These are phyloP conservation scores for Archegozetes longisetosus DNA, from an alignment of 1,140 invertebrate genomes.

Conservation along the genomic window DNA sequence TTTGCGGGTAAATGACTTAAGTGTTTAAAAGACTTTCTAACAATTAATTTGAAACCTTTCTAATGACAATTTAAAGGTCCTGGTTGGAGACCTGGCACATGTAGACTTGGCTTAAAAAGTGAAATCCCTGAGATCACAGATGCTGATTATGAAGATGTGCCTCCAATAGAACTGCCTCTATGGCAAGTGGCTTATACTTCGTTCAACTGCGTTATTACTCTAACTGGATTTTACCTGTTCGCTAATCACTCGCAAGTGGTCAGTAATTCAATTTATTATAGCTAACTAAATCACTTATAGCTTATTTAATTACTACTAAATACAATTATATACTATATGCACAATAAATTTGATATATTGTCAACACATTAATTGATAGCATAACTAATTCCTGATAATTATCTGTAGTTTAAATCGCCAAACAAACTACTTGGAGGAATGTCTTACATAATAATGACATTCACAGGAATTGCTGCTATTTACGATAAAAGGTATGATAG, in stretches of 20 bases:
- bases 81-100: slow-evolving; percentile 16
- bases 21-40: background rate
- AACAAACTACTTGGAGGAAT: background rate
- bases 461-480: background rate
- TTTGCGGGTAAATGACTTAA: background rate
- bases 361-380: background rate
- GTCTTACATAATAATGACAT: background rate
- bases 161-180: background rate
- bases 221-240: background rate
- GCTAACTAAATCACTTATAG: too few species aligned
- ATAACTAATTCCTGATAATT: background rate
- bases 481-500: background rate
- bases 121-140: slow-evolving; percentile 10
- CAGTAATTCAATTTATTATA: background rate
- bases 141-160: background rate
- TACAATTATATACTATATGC: too few species aligned
- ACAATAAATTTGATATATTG: background rate
- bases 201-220: background rate
- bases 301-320: too few species aligned
- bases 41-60: background rate
- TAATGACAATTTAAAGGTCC: slow-evolving; percentile 16
- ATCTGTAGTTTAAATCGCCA: background rate
- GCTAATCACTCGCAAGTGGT: background rate
- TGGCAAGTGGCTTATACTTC: background rate
- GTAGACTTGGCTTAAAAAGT: slow-evolving; percentile 13